These are phyloP conservation scores for Apotomis turbidana DNA, from an alignment of 2,888 invertebrate species.

Conservation along the genomic window DNA sequence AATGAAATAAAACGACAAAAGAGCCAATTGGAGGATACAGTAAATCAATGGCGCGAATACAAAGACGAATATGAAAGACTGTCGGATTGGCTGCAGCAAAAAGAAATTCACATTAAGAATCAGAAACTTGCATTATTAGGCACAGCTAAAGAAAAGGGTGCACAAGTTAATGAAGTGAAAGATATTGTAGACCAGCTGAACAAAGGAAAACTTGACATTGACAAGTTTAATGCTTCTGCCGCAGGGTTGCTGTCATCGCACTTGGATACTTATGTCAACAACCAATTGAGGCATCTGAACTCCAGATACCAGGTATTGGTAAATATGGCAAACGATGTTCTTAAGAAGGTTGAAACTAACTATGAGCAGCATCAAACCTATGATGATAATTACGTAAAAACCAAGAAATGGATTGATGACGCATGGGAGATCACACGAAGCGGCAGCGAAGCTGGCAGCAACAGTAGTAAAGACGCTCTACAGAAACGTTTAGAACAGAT, in stretches of 20 bases:
- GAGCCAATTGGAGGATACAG: conserved; percentile 90
- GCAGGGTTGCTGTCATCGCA: conserved; percentile 91
- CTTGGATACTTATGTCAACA: conserved; percentile 93
- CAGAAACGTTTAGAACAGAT: conserved; percentile 91
- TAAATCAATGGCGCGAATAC: conserved; percentile 94
- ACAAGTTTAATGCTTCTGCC: conserved; percentile 92
- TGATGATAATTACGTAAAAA: conserved; percentile 88
- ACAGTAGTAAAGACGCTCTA: conserved; percentile 92
- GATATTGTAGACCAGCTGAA: conserved; percentile 89
- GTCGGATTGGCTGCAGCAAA: conserved; percentile 96
- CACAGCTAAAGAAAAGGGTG: conserved; percentile 91
- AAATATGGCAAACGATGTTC: conserved; percentile 94
- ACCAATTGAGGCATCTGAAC: conserved; percentile 93
- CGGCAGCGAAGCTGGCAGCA: conserved; percentile 90
- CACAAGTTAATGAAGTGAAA: conserved; percentile 92
- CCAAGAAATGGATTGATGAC: conserved; percentile 93
- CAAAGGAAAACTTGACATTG: conserved; percentile 92
- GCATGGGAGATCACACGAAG: conserved; percentile 92
- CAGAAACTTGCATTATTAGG: conserved; percentile 93
- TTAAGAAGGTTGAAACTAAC: conserved; percentile 95
- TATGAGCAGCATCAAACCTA: conserved; percentile 93
- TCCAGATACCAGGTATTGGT: conserved; percentile 95
- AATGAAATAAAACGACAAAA: conserved; percentile 94
- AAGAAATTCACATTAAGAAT: conserved; percentile 94
- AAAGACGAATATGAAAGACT: conserved; percentile 96